These are phyloP conservation scores for Callimorpha dominula DNA, from an alignment of 2,888 invertebrate genomes.

Conservation along the genomic window DNA sequence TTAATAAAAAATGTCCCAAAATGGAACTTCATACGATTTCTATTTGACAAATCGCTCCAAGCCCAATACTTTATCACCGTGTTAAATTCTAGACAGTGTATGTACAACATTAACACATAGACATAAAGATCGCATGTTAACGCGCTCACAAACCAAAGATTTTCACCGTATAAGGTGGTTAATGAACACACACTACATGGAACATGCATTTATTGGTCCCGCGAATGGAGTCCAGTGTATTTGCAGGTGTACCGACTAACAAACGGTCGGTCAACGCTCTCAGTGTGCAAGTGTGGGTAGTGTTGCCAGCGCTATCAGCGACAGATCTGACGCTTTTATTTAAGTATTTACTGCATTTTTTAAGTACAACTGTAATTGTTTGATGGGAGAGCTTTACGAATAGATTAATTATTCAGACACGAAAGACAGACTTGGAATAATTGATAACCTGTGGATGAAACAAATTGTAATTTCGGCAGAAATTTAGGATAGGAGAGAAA, in stretches of 20 bases:
- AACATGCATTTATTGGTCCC: conserved; percentile 62
- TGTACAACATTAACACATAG: conserved; percentile 44
- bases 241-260: conserved; percentile 85
- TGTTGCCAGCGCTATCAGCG: conserved; percentile 12
- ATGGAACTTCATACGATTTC: conserved; percentile 19
- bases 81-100: conserved; percentile 40
- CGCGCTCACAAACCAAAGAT: conserved; percentile 51
- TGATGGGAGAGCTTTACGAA: background rate
- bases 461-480: background rate
- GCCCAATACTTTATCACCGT: conserved; percentile 28
- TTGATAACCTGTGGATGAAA: background rate
- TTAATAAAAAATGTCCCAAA: conserved; percentile 7
- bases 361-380: background rate
- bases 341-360: conserved; percentile 4
- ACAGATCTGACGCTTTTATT: conserved; percentile 7
- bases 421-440: background rate
- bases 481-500: background rate
- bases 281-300: conserved; percentile 54
- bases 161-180: conserved; percentile 61
- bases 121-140: conserved; percentile 49
- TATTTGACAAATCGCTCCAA: conserved; percentile 44
- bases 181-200: conserved; percentile 67
- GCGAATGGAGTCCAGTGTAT: conserved; percentile 72
- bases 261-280: conserved; percentile 79
- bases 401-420: background rate